Base-by-base conservation (phyloP, 2,888 invertebrate genomes). In the Orchesella flavescens region DNA sequence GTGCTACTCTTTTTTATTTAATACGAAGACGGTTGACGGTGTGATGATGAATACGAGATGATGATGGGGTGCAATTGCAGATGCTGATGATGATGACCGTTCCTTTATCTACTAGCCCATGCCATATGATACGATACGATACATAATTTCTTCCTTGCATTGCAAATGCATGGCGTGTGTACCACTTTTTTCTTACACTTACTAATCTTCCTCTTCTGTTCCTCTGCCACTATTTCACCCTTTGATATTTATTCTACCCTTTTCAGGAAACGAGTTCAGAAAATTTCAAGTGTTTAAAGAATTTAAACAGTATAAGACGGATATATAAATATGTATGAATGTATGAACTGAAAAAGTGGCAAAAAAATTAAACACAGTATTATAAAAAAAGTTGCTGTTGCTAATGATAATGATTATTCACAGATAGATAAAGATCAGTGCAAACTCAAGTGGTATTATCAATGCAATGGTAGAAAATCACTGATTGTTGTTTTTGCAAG, bases 211-310 rank as follows among this genome's bases (percentile, higher is more conserved):
- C 5, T n/a, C 23, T 73, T 12, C 46, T 57, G 59, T 44, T 57
- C 59, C 43, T 10, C 57, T 61, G 23, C 34, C 66, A 69, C 66
- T 68, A 57, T 49, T 63, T 34, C 34, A 63, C 17, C 17, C 46
- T 75, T 53, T 75, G 34, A 71, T 15, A 49, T 13, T 49, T 13
- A 49, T 53, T 17, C 15, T 49, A 46, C 44, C 46, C 63, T 57
- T 63, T 46, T 46, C 10, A 9, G 21, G 63, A 49, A 74, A 74
- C 74, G 74, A 59, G 74, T 74, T 74, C 74, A 74, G 74, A 74
- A 74, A 74, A 49, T 49, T 44, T 65, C 63, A 63, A 44, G 23
- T 43, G 12, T 17, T 65, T 44, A 44, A 65, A 44, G 3, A 53
- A 53, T 53, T 46, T 23, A 72, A 43, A 43, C 59, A 72, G 57